These are phyloP conservation scores for Apoda limacodes DNA, from an alignment of 2,888 invertebrate species.

Conservation along the genomic window DNA sequence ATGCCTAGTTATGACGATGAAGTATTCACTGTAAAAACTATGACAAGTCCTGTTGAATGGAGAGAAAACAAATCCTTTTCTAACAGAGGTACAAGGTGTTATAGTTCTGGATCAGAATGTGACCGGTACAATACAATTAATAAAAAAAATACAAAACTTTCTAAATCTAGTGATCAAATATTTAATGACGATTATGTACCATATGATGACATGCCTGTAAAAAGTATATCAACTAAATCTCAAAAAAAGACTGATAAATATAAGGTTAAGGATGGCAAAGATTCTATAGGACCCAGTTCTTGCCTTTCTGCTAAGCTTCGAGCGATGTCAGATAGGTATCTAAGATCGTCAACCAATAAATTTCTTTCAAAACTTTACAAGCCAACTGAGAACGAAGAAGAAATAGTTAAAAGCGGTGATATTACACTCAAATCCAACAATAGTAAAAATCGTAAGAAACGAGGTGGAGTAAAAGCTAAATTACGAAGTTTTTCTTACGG, in stretches of 20 bases:
- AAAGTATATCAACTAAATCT: conserved; percentile 34
- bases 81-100: conserved; percentile 54
- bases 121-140: conserved; percentile 57
- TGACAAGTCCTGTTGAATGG: conserved; percentile 51
- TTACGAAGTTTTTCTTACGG: conserved; percentile 81
- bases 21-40: conserved; percentile 52
- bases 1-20: conserved; percentile 60
- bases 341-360: conserved; percentile 76
- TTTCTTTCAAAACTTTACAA: conserved; percentile 76
- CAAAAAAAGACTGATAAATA: conserved; percentile 62
- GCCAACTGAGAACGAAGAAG: conserved; percentile 46
- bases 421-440: conserved; percentile 39
- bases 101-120: conserved; percentile 64
- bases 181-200: conserved; percentile 62
- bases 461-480: conserved; percentile 59
- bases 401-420: conserved; percentile 32
- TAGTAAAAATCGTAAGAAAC: conserved; percentile 48
- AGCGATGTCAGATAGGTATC: conserved; percentile 79
- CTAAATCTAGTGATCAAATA: conserved; percentile 67
- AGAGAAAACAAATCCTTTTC: conserved; percentile 50
- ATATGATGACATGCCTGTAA: conserved; percentile 33
- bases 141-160: conserved; percentile 54
- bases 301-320: conserved; percentile 77
- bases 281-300: conserved; percentile 65
- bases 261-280: conserved; percentile 56